phyloP scores from a whole-genome alignment of 1,140 invertebrate genomes.

The Drosophila novamexicana region DNA sequence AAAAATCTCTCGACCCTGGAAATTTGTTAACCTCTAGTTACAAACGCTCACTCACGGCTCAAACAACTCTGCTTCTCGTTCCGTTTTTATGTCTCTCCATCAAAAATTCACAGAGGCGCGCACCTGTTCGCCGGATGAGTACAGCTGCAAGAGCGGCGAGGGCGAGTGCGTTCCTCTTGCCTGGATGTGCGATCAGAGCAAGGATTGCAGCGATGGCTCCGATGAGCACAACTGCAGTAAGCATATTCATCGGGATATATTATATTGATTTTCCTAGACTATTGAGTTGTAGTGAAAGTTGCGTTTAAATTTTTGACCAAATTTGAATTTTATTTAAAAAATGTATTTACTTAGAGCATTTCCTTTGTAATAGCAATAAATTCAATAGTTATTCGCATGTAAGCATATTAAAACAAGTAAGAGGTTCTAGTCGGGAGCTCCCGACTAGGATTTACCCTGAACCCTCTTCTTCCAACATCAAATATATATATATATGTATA shows the following conservation, averaged over 20 bases:
- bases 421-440: too few species aligned
- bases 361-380: too few species aligned
- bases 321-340: background rate
- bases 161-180: constrained; percentile 94
- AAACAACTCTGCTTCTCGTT: constrained; percentile 2
- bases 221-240: constrained; percentile 96
- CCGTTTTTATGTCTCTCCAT: background rate
- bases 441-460: too few species aligned
- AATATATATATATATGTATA: too few species aligned
- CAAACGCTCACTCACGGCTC: constrained; percentile 1
- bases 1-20: constrained; percentile 19
- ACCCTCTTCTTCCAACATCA: too few species aligned
- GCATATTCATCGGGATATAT: constrained; percentile 73
- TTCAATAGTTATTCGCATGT: too few species aligned
- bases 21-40: constrained; percentile 39
- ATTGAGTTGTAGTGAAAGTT: constrained; percentile 31
- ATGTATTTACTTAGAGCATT: too few species aligned
- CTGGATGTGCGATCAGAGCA: constrained; percentile 96
- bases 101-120: constrained; percentile 87
- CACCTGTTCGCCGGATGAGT: constrained; percentile 93
- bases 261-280: background rate
- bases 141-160: constrained; percentile 90
- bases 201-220: constrained; percentile 94
- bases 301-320: background rate
- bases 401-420: too few species aligned